A percentile compares a stretch with the other conserved stretches of the same genome.
These are phyloP conservation scores for Otolemur garnettii DNA, from an alignment of 2,113 vertebrate species.

Conservation along the genomic window DNA sequence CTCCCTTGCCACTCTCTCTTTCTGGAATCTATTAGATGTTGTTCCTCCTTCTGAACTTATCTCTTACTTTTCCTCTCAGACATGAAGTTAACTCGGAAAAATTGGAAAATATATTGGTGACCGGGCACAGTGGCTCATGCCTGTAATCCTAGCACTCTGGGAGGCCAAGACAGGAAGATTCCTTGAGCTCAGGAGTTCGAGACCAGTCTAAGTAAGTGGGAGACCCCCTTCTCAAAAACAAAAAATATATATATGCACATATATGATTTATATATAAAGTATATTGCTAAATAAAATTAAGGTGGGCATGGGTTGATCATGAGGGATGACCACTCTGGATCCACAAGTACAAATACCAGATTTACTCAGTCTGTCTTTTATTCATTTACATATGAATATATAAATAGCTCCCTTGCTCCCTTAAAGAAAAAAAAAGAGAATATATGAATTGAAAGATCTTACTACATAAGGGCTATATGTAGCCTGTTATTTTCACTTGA, in stretches of 20 bases:
- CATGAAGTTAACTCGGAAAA: constrained; percentile 37
- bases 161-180: no score
- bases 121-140: no score
- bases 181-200: no score
- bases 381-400: not conserved
- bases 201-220: no score
- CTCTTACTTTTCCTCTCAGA: not conserved
- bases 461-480: not conserved
- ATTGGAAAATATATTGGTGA: not conserved
- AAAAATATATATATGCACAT: no score
- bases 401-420: not conserved
- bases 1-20: not conserved
- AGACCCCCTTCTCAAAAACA: no score
- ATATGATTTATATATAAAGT: not conserved
- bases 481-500: not conserved
- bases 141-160: no score
- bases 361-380: not conserved
- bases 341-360: not conserved
- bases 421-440: not conserved
- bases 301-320: no score
- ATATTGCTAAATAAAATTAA: not conserved
- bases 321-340: no score
- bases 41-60: not conserved
- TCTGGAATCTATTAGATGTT: not conserved
- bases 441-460: not conserved